These are phyloP conservation scores for Athripsodes cinereus DNA, from an alignment of 2,888 invertebrate genomes.

Conservation along the genomic window DNA sequence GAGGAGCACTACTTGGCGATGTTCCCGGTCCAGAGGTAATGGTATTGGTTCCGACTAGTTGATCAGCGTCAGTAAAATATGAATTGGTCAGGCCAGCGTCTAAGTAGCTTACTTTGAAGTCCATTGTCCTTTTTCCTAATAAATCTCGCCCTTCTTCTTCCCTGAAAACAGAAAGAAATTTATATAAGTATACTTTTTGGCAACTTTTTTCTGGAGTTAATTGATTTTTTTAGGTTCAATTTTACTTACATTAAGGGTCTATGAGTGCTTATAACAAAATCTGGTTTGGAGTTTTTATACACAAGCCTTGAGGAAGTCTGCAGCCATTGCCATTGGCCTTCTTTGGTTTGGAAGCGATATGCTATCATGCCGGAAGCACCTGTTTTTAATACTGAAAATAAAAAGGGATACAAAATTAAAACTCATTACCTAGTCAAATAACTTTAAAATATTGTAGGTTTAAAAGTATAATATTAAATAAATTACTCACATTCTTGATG, in stretches of 20 bases:
- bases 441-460: too few species aligned
- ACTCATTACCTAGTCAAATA: not conserved
- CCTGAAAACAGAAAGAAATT: conserved; percentile 46
- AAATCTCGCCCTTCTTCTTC: conserved; percentile 98
- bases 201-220: not conserved
- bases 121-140: conserved; percentile 96
- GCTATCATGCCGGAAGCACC: conserved; percentile 99
- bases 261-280: conserved; percentile 98
- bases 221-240: not conserved
- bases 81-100: conserved; percentile 88
- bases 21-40: conserved; percentile 49
- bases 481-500: conserved; percentile 97
- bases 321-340: conserved; percentile 94
- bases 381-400: conserved; percentile 93
- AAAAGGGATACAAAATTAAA: not conserved
- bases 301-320: conserved; percentile 93
- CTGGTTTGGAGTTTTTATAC: conserved; percentile 99
- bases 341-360: conserved; percentile 93
- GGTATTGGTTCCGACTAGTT: conserved; percentile 58
- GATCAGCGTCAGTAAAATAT: conserved; percentile 84
- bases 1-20: conserved; percentile 56
- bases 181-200: not conserved
- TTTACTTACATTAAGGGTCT: conserved; percentile 89
- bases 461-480: too few species aligned
- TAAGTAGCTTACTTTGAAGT: conserved; percentile 96